A percentile compares a stretch with the other conserved stretches of the same genome.
Conservation (phyloP, 64 coral and sea anemone genomes). For the Montipora cactus region DNA sequence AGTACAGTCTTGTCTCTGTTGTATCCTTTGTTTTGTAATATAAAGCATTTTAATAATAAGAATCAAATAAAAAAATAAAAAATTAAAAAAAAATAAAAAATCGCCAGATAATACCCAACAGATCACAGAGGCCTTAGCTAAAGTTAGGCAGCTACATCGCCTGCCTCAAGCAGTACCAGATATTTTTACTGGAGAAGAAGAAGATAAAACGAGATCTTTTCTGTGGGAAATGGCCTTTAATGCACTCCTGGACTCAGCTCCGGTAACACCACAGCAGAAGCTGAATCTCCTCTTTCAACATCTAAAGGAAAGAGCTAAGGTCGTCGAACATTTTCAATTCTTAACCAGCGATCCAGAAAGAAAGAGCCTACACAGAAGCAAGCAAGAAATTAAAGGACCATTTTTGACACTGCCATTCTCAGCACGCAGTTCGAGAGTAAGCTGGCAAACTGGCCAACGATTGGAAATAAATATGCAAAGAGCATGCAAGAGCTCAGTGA, state of each 20-base stretch:
- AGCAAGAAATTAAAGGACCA: constrained; percentile 60
- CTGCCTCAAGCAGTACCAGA: too few relatives aligned
- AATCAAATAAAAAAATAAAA: too few relatives aligned
- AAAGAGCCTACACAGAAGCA: constrained; percentile 57
- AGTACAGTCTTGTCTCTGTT: too few relatives aligned
- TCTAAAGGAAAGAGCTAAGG: constrained; percentile 40
- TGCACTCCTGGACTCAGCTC: constrained; percentile 58
- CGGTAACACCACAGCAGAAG: constrained; percentile 63
- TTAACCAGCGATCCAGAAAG: constrained; percentile 8
- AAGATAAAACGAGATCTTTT: constrained; percentile 56
- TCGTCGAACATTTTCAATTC: constrained; percentile 69
- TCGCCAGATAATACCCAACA: too few relatives aligned
- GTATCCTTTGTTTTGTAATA: too few relatives aligned
- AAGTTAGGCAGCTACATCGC: too few relatives aligned
- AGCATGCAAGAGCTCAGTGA: constrained; percentile 52
- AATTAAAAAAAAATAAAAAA: too few relatives aligned
- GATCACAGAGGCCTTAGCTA: too few relatives aligned
- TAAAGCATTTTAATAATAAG: too few relatives aligned
- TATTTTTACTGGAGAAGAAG: constrained; percentile 49
- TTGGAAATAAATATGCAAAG: constrained; percentile 35
- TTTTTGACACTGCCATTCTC: constrained; percentile 49
- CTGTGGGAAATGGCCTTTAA: constrained; percentile 82
- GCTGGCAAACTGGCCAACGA: constrained; percentile 54
- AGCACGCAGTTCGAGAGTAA: constrained; percentile 67
- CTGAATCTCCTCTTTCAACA: constrained; percentile 61